Percentiles rank a stretch among this genome's conserved stretches.
These are phyloP conservation scores for Camptogramma bilineatum DNA, from an alignment of 2,888 invertebrate species.

Conservation along the genomic window DNA sequence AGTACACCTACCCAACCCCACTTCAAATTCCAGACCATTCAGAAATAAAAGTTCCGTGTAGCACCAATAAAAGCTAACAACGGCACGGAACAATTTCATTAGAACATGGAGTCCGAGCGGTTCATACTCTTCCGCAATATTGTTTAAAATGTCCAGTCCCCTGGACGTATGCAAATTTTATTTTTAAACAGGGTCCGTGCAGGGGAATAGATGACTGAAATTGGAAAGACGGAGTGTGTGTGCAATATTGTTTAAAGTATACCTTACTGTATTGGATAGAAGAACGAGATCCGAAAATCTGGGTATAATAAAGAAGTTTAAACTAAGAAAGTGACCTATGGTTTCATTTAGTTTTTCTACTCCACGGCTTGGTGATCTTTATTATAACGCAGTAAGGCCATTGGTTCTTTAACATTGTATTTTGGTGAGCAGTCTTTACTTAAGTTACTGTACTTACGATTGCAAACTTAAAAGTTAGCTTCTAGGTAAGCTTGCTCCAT, in stretches of 20 bases:
- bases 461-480: too few relatives aligned
- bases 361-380: too few relatives aligned
- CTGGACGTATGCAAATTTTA: constrained; percentile 82
- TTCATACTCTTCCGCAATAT: constrained; percentile 54
- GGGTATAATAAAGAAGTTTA: too few relatives aligned
- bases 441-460: too few relatives aligned
- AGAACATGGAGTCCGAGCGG: constrained; percentile 50
- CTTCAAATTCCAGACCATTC: constrained; percentile 39
- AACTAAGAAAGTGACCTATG: too few relatives aligned
- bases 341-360: too few relatives aligned
- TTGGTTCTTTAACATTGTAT: too few relatives aligned
- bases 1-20: constrained; percentile 19
- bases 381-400: too few relatives aligned
- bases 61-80: constrained; percentile 46
- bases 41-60: constrained; percentile 44
- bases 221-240: not conserved
- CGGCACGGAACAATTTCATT: constrained; percentile 64
- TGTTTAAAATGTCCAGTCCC: constrained; percentile 54
- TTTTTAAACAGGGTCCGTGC: constrained; percentile 59
- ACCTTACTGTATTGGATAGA: too few relatives aligned
- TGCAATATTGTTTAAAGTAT: not conserved
- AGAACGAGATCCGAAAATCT: too few relatives aligned
- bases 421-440: too few relatives aligned
- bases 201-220: not conserved
- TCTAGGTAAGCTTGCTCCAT: too few relatives aligned